These are phyloP conservation scores for Channa striata DNA, from an alignment of 2,797 vertebrate genomes.

Conservation along the genomic window DNA sequence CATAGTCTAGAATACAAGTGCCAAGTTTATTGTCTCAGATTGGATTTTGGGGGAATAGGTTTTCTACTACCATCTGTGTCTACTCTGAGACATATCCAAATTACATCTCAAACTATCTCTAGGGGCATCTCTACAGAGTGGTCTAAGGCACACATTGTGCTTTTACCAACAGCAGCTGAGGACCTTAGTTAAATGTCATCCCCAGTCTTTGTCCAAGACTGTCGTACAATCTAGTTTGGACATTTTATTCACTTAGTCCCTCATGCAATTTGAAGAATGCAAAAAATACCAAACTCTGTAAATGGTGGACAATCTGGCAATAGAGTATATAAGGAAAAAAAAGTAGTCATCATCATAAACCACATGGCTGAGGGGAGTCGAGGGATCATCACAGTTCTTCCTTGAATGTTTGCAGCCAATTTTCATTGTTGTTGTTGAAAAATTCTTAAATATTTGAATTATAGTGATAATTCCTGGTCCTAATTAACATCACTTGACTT, in stretches of 20 bases:
- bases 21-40: conserved; percentile 19
- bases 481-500: too few relatives aligned
- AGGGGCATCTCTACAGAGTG: too few relatives aligned
- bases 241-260: background rate
- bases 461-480: too few relatives aligned
- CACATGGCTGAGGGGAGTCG: background rate
- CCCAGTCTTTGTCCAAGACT: background rate
- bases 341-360: background rate
- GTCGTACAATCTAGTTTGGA: background rate
- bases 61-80: conserved; percentile 18
- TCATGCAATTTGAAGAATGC: background rate
- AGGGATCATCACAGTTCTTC: background rate
- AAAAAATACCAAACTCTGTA: background rate
- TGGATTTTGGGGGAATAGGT: conserved; percentile 10
- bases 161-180: background rate
- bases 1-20: conserved; percentile 15
- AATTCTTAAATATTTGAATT: background rate
- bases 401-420: too few relatives aligned
- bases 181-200: background rate
- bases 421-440: background rate
- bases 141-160: rapidly evolving
- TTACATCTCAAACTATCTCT: conserved; percentile 7
- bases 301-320: background rate
- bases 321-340: background rate
- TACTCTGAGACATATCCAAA: conserved; percentile 13